phyloP scores from a whole-genome alignment of 2,797 vertebrate species.

The Falco columbarius region DNA sequence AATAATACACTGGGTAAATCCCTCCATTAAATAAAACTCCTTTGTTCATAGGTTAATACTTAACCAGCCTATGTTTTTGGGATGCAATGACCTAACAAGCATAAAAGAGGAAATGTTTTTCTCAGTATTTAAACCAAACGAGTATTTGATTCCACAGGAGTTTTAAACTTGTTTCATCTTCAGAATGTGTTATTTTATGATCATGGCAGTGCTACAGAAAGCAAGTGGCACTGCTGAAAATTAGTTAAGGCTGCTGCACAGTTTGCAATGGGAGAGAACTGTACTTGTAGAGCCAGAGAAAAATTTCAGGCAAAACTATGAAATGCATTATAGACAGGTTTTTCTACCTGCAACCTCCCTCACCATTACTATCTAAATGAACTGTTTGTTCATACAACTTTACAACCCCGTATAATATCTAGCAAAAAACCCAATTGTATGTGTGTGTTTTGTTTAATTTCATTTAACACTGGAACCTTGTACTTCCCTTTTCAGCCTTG shows the following conservation, averaged over 20 bases:
- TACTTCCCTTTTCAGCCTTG: neutral
- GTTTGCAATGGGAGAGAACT: neutral
- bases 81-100: neutral
- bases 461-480: neutral
- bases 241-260: neutral
- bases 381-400: neutral
- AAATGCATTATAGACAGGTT: neutral
- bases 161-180: neutral
- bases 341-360: neutral
- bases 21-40: neutral
- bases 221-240: neutral
- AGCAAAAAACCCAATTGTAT: neutral
- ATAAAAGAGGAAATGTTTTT: neutral
- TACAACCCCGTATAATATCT: neutral
- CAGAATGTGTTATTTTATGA: neutral
- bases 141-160: neutral
- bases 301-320: neutral
- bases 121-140: neutral
- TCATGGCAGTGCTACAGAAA: neutral
- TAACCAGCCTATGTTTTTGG: neutral
- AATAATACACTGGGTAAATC: neutral
- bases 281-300: neutral
- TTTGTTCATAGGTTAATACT: neutral
- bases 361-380: neutral
- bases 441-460: neutral